Evolutionary conservation across 2,888 invertebrate genomes (phyloP).

Genomic region (Eristalis tenax): DNA sequence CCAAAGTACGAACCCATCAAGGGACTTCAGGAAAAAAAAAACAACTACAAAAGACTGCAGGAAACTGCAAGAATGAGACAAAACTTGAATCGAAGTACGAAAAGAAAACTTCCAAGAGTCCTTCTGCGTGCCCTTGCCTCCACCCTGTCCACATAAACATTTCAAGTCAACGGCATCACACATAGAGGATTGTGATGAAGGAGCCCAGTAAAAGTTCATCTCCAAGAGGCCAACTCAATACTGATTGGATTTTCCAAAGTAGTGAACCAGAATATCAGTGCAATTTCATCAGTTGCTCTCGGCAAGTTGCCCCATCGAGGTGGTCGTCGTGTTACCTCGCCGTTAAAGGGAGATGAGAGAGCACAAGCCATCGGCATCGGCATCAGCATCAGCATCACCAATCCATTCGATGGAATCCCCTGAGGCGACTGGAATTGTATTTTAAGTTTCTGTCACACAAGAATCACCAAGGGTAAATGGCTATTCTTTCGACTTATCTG

Average conservation of each 20-base stretch:
- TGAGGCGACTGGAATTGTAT: slow-evolving; percentile 43
- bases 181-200: background rate
- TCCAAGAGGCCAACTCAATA: slow-evolving; percentile 29
- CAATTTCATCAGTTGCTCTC: slow-evolving; percentile 32
- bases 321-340: background rate
- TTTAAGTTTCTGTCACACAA: slow-evolving; percentile 33
- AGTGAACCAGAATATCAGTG: slow-evolving; percentile 52
- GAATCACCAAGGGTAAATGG: slow-evolving; percentile 44
- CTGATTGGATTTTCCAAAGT: slow-evolving; percentile 60
- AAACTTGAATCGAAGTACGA: background rate
- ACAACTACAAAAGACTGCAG: background rate
- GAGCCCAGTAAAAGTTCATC: slow-evolving; percentile 21
- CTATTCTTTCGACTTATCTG: slow-evolving; percentile 30
- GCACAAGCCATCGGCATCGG: slow-evolving; percentile 3
- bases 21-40: background rate
- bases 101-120: background rate
- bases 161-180: slow-evolving; percentile 11
- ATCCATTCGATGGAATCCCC: background rate
- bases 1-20: background rate
- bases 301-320: slow-evolving; percentile 11
- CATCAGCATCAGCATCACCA: background rate
- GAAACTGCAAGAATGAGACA: background rate
- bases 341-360: background rate
- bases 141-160: slow-evolving; percentile 17
- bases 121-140: background rate